Base-by-base conservation (phyloP, 2,113 vertebrate genomes). In the Formicarius rufipectus region DNA sequence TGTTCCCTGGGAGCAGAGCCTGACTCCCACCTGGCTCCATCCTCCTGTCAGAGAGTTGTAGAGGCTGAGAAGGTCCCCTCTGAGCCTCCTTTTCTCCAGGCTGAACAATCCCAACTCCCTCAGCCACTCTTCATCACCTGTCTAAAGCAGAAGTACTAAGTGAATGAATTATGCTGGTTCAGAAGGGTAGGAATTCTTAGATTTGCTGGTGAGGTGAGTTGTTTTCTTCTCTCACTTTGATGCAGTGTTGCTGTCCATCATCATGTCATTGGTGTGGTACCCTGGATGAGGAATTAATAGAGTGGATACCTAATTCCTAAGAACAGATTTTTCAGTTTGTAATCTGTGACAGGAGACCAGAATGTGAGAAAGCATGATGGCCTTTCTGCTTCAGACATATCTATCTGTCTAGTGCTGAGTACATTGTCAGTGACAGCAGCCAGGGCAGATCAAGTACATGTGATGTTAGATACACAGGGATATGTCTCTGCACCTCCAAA, bases 281-380 rank as follows among this genome's bases (percentile, higher is more conserved):
- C 30, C 44, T 39, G 4, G 28, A 12, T 86, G 55, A 88, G 92
- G 77, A 85, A 80, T 89, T 80, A 62, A 17, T 64, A 23, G 55
- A 77, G 45, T 47, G 55, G 30, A 28, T 74, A 42, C 18, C 1
- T 31, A 35, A 59, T 37, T 74, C 35, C 7, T 40, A 31, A 39
- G n/a, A 90, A 40, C 7, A 80, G 55, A 67, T 82, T 88, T 85
- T 90, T 88, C 82, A 56, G 74, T 94, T 78, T 93, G 37, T 82
- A 62, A 59, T 89, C 72, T 75, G 19, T 89, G 92, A 89, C 90
- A 96, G 84, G 68, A 25, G 90, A 86, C 81, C 79, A 88, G 87
- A 84, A 84, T 37, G 14, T 49, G 52, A 81, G 83, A 52, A 80
- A 90, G 68, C 4, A 19, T 35, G 59, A 75, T 68, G 64, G 52